Conservation (phyloP, 2,113 vertebrate genomes). For the Rhineura floridana region DNA sequence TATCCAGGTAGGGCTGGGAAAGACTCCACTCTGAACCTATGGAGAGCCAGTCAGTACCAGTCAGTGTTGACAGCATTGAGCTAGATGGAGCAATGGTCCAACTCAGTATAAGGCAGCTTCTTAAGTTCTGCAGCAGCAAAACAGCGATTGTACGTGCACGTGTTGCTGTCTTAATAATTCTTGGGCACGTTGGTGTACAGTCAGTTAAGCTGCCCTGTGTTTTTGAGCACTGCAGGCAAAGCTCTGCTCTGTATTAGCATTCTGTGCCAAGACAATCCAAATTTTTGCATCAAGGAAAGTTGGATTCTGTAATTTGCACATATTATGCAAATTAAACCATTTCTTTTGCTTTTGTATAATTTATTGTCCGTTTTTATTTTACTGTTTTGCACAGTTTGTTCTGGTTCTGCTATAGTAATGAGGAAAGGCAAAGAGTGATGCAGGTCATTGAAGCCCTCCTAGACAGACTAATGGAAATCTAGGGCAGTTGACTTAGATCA, state of each 20-base stretch:
- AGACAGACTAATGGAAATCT: not conserved
- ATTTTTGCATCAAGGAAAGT: not conserved
- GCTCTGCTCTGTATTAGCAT: not conserved
- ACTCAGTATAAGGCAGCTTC: too few relatives aligned
- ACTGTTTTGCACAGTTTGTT: too few relatives aligned
- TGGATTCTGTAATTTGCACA: too few relatives aligned
- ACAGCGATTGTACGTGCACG: too few relatives aligned
- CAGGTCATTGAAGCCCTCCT: too few relatives aligned
- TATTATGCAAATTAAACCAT: not conserved
- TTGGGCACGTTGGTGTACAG: not conserved
- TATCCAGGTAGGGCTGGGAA: not conserved
- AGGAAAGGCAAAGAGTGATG: too few relatives aligned
- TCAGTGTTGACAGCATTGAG: too few relatives aligned
- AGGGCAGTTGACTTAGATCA: not conserved
- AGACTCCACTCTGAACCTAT: not conserved
- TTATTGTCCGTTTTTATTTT: not conserved
- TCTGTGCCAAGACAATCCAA: not conserved
- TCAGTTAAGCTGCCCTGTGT: not conserved
- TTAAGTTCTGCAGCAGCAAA: not conserved
- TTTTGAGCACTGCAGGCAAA: not conserved
- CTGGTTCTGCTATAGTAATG: too few relatives aligned
- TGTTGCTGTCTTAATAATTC: not conserved
- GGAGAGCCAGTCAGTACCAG: not conserved
- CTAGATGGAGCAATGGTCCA: too few relatives aligned
- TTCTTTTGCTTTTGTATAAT: not conserved